Conservation (phyloP, 2,113 vertebrate species). For the Mus musculus region GRCm39 chr15:100289001-100289500, state of each 20-base stretch:
- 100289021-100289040: background rate
- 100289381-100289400: background rate
- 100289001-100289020: background rate
- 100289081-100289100: conserved; percentile 9
- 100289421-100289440: background rate
- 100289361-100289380: too few species aligned
- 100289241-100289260: background rate
- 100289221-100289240: background rate
- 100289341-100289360: fast-evolving
- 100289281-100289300: background rate
- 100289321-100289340: background rate
- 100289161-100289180: background rate
- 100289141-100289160: background rate
- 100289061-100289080: background rate
- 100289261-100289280: background rate
- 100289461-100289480: background rate
- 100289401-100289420: background rate
- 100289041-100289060: background rate
- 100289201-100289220: background rate
- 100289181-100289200: background rate
- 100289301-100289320: background rate
- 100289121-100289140: background rate
- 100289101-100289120: background rate
- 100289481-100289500: background rate
- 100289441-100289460: background rate